Evolutionary conservation across 2,888 invertebrate species (phyloP), one percentile per base, ranked within the genome.

Genomic region (Drosophila pegasa): DNA sequence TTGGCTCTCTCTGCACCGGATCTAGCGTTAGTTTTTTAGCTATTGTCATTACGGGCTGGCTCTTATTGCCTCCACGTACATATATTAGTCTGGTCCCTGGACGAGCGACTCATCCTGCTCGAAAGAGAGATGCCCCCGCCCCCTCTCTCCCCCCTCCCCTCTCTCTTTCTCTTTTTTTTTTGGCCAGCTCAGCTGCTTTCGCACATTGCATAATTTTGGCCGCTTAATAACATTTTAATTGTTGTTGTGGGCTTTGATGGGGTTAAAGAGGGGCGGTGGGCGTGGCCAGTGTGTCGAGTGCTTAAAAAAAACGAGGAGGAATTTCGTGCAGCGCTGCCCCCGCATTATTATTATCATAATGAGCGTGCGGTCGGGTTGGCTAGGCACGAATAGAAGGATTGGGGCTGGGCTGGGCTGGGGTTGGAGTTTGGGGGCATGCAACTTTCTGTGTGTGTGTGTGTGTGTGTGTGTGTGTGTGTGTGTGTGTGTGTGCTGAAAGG

Each of bases 201-300:
- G 74, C 65, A 71, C 70, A 80, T 65, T 78, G 88, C 88, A 83
- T 79, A 85, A 85, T 79, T 85, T 80, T 71, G 71, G 77, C 48
- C 78, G 88, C 88, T 86, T 86, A 88, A 84, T 84, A 84, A 84
- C 83, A 71, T 84, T 84, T 88, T 84, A 84, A 84, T 84, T 84
- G 88, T 88, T 80, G 88, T 82, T 88, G 70, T 72, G 86, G 86
- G 83, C 83, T 85, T 85, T 88, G 83, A 80, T 79, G 40, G 14
- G 12, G 25, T 3, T 10, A 1, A 20, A 10, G 9, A n/a, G 27
- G 9, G 18, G 7, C 0, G 3, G 22, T 31, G 18, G 12, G 16
- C 0, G 29, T 10, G 27, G 48, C 29, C 31, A 8, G 43, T 9
- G 25, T 25, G 65, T 37, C 27, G 45, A 52, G 60, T 50, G 58